Evolutionary conservation across 2,888 invertebrate species (phyloP), one percentile per base, ranked within the genome.

Genomic region (Thereva nobilitata): DNA sequence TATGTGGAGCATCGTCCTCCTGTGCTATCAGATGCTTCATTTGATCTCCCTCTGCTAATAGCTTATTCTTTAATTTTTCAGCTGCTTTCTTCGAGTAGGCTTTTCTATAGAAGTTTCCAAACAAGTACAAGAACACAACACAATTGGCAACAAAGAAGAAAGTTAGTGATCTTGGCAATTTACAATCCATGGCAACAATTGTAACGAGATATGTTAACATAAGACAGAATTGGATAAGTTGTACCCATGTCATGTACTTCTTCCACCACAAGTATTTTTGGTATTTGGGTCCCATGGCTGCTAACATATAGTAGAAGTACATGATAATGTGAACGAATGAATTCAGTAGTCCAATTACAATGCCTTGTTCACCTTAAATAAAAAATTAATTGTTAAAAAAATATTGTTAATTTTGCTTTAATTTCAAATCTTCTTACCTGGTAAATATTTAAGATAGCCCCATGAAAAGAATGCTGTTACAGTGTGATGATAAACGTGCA

Each of bases 401-500:
- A 50, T n/a, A n/a, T 44, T 23, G 38, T 44, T 10, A 52, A 59
- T 34, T 41, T 37, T 4, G 2, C 41, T 10, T 63, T 57, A 52
- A 52, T 9, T 9, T 2, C 6, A 34, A 34, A 5, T 34, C 5
- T 56, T 23, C 70, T 73, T 80, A 88, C 89, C 91, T 77, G 92
- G 89, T 66, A 91, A 82, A 77, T 88, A 93, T 78, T 90, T 90
- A 34, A 88, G 82, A 56, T 91, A 92, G 23, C 89, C 88, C 92
- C 92, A 93, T 1, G 89, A 88, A 77, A 90, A 87, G 68, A 91
- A 80, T 35, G 90, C 93, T 82, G 91, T 92, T 77, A 89, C 83
- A 2, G 89, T 85, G 77, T 95, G 95, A 79, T 95, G 95, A 76
- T 94, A 95, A 9, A 95, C 88, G 76, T 95, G 95, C 12, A 96